A percentile compares a stretch with the other conserved stretches of the same genome.
Conservation (phyloP, 2,888 invertebrate genomes). For the Syrphus vitripennis region DNA sequence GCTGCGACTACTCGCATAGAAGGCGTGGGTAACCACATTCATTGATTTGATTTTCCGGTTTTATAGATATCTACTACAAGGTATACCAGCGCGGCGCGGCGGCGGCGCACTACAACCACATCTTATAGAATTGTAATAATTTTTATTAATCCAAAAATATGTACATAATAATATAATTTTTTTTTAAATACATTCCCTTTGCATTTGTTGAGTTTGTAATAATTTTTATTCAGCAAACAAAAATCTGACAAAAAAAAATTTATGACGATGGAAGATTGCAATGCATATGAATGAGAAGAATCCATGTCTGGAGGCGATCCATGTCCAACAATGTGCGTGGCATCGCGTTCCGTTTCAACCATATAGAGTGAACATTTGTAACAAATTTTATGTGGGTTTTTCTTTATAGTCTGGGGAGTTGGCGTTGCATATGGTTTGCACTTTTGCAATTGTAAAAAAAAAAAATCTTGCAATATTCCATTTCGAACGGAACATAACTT, state of each 20-base stretch:
- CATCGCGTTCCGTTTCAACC: constrained; percentile 7
- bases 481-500: too few relatives aligned
- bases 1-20: constrained; percentile 19
- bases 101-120: constrained; percentile 6
- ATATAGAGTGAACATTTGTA: constrained; percentile 1
- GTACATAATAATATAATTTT: not conserved
- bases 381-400: not conserved
- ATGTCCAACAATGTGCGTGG: constrained; percentile 30
- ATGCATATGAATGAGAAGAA: constrained; percentile 28
- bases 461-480: too few relatives aligned
- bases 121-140: constrained; percentile 40
- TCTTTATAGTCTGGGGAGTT: not conserved
- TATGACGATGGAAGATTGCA: not conserved
- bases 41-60: constrained; percentile 58
- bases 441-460: not conserved
- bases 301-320: constrained; percentile 32
- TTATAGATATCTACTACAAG: constrained; percentile 12
- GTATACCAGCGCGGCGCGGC: not conserved
- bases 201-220: not conserved
- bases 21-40: constrained; percentile 20
- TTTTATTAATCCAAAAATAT: constrained; percentile 53
- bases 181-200: not conserved
- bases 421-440: not conserved
- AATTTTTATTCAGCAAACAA: not conserved
- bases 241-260: not conserved